Percentiles rank a stretch among this genome's conserved stretches.
phyloP scores from a whole-genome alignment of 2,797 vertebrate species.

The Gorsachius magnificus region DNA sequence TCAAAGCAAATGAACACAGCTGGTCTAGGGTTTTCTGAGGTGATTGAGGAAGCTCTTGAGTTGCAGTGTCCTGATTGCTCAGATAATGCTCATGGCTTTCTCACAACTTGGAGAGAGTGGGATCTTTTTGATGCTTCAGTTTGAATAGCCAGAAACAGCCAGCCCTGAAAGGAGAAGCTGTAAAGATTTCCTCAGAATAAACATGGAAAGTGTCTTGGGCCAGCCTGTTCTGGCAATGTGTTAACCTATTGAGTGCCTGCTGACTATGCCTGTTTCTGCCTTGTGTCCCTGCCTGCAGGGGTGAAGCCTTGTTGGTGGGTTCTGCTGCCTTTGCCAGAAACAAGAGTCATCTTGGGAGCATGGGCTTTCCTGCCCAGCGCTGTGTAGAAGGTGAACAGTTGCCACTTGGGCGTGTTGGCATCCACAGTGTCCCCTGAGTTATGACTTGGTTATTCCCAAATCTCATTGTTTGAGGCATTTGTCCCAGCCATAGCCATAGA shows the following conservation, averaged over 20 bases:
- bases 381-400: not conserved
- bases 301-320: not conserved
- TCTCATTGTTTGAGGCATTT: not conserved
- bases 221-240: not conserved
- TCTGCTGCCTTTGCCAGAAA: not conserved
- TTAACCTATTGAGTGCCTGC: not conserved
- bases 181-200: not conserved
- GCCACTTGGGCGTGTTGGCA: not conserved
- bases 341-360: rapidly evolving
- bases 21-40: not conserved
- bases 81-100: not conserved
- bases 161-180: not conserved
- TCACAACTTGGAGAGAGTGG: not conserved
- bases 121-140: not conserved
- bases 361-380: not conserved
- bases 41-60: not conserved
- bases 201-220: not conserved
- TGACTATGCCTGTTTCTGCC: not conserved
- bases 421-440: not conserved
- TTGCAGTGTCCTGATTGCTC: not conserved
- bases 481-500: not conserved
- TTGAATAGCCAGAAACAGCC: not conserved
- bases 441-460: not conserved
- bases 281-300: not conserved
- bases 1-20: not conserved